Evolutionary conservation across 2,113 vertebrate genomes (phyloP).

Genomic region (Dunckerocampus dactyliophorus): DNA sequence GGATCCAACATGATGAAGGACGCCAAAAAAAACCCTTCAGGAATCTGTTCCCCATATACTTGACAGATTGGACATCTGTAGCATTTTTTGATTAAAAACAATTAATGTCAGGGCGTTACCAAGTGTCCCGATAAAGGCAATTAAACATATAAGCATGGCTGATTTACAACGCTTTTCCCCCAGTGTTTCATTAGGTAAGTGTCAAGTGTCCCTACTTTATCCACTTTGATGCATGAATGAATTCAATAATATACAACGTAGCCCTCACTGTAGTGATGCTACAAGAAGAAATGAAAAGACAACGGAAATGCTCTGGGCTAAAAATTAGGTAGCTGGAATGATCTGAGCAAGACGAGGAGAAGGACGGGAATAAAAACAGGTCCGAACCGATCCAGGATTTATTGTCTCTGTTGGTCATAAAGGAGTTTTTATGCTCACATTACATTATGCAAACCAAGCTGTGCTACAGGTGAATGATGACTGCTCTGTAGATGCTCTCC

Average conservation of each 20-base stretch:
- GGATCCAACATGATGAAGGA: slow-evolving; percentile 45
- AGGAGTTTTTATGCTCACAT: slow-evolving; percentile 51
- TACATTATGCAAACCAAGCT: slow-evolving; percentile 55
- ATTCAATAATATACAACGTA: not conserved
- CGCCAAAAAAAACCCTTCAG: slow-evolving; percentile 39
- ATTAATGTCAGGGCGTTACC: slow-evolving; percentile 1
- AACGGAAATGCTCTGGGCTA: slow-evolving; percentile 8
- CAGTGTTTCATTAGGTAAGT: too few species aligned
- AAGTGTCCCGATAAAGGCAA: slow-evolving; percentile 8
- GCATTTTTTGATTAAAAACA: slow-evolving; percentile 46
- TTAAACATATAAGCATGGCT: slow-evolving; percentile 11
- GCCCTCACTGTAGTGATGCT: not conserved
- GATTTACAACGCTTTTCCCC: not conserved
- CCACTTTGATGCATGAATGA: slow-evolving; percentile 12
- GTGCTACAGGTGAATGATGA: slow-evolving; percentile 65
- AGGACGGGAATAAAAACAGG: slow-evolving; percentile 22
- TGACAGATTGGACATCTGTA: slow-evolving; percentile 16
- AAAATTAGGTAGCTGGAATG: slow-evolving; percentile 11
- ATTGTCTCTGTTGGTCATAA: slow-evolving; percentile 63
- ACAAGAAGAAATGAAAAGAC: slow-evolving; percentile 7
- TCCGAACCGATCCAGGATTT: slow-evolving; percentile 47
- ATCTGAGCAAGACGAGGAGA: slow-evolving; percentile 1
- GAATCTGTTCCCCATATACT: slow-evolving; percentile 29
- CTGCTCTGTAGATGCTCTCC: slow-evolving; percentile 32
- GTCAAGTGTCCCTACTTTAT: not conserved